phyloP scores from a whole-genome alignment of 1,140 invertebrate species.

The Hycleus phaleratus region DNA sequence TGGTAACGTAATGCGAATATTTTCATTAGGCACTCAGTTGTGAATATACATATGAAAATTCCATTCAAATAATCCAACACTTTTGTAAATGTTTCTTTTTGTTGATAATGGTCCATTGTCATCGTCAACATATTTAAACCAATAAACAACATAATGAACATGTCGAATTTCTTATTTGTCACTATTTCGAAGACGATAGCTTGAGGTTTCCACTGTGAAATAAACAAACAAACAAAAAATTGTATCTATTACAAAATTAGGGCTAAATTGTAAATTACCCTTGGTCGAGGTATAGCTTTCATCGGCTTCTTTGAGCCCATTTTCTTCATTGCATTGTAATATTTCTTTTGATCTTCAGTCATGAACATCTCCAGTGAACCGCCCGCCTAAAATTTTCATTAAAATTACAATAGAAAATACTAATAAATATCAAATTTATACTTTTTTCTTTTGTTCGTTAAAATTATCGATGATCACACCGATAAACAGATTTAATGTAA shows the following conservation, averaged over 20 bases:
- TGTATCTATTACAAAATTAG: no score
- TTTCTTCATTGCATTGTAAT: conserved; percentile 99
- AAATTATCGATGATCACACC: conserved; percentile 98
- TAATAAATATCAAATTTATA: conserved; percentile 39
- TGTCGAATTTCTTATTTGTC: conserved; percentile 98
- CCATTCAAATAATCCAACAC: conserved; percentile 88
- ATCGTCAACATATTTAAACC: conserved; percentile 98
- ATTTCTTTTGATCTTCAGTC: conserved; percentile 99
- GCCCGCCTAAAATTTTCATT: conserved; percentile 56
- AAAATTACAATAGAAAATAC: not conserved
- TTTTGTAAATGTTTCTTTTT: conserved; percentile 70
- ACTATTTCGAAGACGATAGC: conserved; percentile 94
- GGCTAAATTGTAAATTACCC: conserved; percentile 50
- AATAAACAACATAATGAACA: conserved; percentile 99
- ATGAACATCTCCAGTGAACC: conserved; percentile 99
- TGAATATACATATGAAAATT: conserved; percentile 98
- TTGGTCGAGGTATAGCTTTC: conserved; percentile 95
- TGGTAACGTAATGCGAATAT: conserved; percentile 93
- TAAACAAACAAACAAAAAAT: no score
- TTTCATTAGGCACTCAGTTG: conserved; percentile 94
- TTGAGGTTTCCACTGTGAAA: conserved; percentile 86
- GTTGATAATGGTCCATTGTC: conserved; percentile 94
- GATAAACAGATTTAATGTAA: conserved; percentile 96
- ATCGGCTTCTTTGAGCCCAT: conserved; percentile 97
- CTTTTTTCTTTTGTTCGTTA: conserved; percentile 98